Evolutionary conservation across 2,113 vertebrate species (phyloP).

Genomic region (Aplodontia rufa): DNA sequence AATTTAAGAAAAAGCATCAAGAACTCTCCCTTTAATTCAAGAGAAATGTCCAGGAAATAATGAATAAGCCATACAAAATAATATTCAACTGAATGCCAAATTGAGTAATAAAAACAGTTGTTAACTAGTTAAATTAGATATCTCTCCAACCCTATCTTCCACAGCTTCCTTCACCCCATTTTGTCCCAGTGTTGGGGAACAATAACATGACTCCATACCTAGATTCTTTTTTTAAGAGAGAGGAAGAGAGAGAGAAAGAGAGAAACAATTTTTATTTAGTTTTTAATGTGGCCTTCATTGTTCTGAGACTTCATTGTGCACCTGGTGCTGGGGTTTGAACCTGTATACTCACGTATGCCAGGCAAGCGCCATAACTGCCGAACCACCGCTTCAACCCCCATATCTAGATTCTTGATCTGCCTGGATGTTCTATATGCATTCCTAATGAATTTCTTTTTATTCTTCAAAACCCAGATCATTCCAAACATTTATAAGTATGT

Average conservation of each 20-base stretch:
- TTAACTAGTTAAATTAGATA: background rate
- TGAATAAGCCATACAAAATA: background rate
- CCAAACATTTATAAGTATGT: too few species aligned
- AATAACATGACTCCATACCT: background rate
- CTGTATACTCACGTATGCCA: too few species aligned
- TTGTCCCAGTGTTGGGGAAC: background rate
- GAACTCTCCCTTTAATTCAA: background rate
- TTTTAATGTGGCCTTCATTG: too few species aligned
- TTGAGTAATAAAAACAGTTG: background rate
- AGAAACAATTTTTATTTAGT: too few species aligned
- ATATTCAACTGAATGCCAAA: background rate
- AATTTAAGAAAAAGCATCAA: background rate
- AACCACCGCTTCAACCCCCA: too few species aligned
- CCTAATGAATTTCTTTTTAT: background rate
- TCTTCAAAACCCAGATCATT: constrained; percentile 16
- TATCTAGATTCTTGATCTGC: background rate
- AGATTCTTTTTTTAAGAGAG: too few species aligned
- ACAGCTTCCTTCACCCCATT: background rate
- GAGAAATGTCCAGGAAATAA: constrained; percentile 1
- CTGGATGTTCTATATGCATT: background rate
- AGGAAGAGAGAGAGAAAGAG: too few species aligned
- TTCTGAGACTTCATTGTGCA: too few species aligned
- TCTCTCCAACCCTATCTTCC: background rate
- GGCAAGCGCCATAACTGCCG: too few species aligned
- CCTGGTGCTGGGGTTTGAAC: too few species aligned